These are phyloP conservation scores for Tachina lurida DNA, from an alignment of 2,888 invertebrate genomes.

Conservation along the genomic window DNA sequence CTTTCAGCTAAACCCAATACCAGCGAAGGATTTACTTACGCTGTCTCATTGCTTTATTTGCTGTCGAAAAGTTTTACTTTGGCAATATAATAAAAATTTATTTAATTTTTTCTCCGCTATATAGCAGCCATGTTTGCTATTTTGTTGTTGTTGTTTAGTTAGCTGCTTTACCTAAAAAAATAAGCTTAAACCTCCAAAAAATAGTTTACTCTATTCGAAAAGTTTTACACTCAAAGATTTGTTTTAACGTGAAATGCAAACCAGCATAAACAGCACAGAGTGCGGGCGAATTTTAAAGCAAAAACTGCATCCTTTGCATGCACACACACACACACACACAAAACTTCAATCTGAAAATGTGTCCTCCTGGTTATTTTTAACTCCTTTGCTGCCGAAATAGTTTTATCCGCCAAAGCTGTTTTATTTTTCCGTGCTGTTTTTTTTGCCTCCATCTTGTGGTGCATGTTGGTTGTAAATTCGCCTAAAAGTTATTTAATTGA, in stretches of 20 bases:
- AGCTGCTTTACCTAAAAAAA: conserved; percentile 11
- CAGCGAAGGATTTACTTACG: conserved; percentile 20
- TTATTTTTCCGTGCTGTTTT: not conserved
- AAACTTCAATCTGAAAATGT: conserved; percentile 21
- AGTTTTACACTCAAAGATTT: conserved; percentile 53
- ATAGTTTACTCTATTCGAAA: conserved; percentile 55
- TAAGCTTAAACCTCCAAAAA: conserved; percentile 42
- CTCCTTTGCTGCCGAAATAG: conserved; percentile 36
- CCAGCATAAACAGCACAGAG: not conserved
- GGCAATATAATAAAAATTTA: conserved; percentile 47
- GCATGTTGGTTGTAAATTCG: conserved; percentile 52
- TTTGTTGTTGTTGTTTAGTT: conserved; percentile 18
- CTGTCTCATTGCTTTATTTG: conserved; percentile 43
- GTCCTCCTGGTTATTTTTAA: not conserved
- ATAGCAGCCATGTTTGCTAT: conserved; percentile 44
- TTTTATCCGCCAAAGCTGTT: conserved; percentile 53
- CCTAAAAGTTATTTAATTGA: conserved; percentile 72
- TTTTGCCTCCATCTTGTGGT: not conserved
- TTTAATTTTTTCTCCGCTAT: conserved; percentile 5
- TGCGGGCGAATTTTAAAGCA: not conserved
- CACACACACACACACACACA: not conserved
- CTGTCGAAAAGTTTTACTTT: conserved; percentile 60
- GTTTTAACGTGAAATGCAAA: conserved; percentile 43
- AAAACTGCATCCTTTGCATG: not conserved
- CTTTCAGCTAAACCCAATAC: not conserved